Percentiles rank a stretch among this genome's conserved stretches.
These are phyloP conservation scores for Trididemnum miniatum DNA, from an alignment of 23 tunicate genomes.

Conservation along the genomic window DNA sequence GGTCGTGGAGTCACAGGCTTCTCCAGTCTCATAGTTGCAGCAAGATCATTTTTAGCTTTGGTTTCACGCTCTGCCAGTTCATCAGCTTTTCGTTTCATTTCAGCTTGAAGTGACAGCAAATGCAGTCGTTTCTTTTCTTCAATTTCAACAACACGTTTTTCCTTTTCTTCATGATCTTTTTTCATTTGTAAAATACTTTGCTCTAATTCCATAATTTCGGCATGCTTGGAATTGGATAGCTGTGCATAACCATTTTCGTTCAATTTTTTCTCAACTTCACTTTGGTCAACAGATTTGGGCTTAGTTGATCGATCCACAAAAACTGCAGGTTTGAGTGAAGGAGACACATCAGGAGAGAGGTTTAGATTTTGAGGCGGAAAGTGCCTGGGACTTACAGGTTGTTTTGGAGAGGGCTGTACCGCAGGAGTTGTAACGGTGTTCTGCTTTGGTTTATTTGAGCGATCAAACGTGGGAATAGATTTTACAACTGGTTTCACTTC, in stretches of 20 bases:
- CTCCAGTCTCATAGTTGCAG: slow-evolving; percentile 51
- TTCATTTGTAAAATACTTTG: slow-evolving; percentile 25
- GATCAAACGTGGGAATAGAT: slow-evolving; percentile 23
- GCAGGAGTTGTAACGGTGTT: background rate
- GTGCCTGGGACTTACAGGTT: background rate
- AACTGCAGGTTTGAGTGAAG: background rate
- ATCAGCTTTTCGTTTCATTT: slow-evolving; percentile 20
- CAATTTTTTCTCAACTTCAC: background rate
- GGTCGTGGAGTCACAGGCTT: too few species aligned
- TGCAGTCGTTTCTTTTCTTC: slow-evolving; percentile 49
- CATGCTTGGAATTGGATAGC: slow-evolving; percentile 6
- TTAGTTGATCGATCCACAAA: background rate
- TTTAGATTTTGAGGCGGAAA: background rate
- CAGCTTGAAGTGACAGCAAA: slow-evolving; percentile 12
- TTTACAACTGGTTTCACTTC: background rate
- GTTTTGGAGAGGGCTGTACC: background rate
- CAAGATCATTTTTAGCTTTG: slow-evolving; percentile 68
- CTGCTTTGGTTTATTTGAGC: slow-evolving; percentile 25
- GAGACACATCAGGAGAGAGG: background rate
- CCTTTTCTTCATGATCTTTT: slow-evolving; percentile 51
- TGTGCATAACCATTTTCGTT: background rate
- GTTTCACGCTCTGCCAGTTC: slow-evolving; percentile 30
- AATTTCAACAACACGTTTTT: slow-evolving; percentile 34
- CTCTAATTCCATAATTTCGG: slow-evolving; percentile 13
- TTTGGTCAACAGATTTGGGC: background rate